Percentiles rank a stretch among this genome's conserved stretches.
Evolutionary conservation across 1,140 invertebrate genomes (phyloP).

Genomic region (Pomacea maculata): DNA sequence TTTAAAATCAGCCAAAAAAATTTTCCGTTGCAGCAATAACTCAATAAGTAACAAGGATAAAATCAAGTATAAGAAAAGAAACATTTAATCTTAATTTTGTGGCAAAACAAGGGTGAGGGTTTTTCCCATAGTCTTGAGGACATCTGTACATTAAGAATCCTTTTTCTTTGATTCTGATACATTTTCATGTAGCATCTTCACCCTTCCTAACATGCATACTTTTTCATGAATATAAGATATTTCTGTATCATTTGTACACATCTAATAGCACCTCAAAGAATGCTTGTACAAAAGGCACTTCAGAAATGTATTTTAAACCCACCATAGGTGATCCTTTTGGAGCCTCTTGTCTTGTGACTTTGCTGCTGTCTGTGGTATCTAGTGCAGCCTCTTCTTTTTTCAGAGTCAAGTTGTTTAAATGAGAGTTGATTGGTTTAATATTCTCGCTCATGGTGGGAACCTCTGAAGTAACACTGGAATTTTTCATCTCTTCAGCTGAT

Average conservation of each 20-base stretch:
- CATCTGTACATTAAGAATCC: not conserved
- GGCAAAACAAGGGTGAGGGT: too few species aligned
- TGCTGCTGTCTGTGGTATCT: not conserved
- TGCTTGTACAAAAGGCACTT: not conserved
- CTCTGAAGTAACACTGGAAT: not conserved
- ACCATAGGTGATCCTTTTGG: not conserved
- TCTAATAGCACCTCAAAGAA: not conserved
- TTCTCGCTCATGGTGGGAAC: conserved; percentile 5
- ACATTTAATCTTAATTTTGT: not conserved
- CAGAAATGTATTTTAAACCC: not conserved
- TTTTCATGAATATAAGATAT: too few species aligned
- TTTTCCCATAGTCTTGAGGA: too few species aligned
- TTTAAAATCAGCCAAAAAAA: not conserved
- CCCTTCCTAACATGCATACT: too few species aligned
- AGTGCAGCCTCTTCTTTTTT: not conserved
- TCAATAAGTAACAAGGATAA: not conserved
- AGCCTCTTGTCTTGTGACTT: not conserved
- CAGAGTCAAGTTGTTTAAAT: not conserved
- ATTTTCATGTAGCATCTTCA: too few species aligned
- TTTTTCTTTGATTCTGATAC: not conserved
- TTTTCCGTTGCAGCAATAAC: not conserved
- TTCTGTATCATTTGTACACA: too few species aligned
- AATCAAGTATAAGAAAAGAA: not conserved
- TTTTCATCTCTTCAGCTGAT: not conserved
- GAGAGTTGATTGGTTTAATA: conserved; percentile 14